These are phyloP conservation scores for Dallia pectoralis DNA, from an alignment of 2,797 vertebrate genomes.

Conservation along the genomic window DNA sequence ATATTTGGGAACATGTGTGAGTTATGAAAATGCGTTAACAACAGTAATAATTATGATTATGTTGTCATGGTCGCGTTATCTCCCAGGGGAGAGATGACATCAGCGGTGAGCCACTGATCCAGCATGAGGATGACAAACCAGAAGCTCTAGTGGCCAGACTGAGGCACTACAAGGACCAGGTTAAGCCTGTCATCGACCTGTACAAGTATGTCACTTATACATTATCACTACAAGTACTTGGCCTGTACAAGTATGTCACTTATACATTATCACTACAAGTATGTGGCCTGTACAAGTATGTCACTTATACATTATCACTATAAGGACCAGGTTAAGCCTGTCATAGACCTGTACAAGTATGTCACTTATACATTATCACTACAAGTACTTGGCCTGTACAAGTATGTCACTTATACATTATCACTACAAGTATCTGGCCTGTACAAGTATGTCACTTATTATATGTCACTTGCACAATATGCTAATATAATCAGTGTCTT, in stretches of 20 bases:
- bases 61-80: not conserved
- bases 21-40: not conserved
- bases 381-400: constrained; percentile 73
- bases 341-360: not conserved
- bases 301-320: not conserved
- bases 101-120: constrained; percentile 86
- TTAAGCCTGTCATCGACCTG: constrained; percentile 87
- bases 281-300: constrained; percentile 76
- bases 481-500: not conserved
- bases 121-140: constrained; percentile 88
- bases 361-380: not conserved
- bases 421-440: constrained; percentile 41
- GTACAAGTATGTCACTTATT: constrained; percentile 70
- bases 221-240: not conserved
- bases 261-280: not conserved
- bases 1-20: not conserved
- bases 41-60: not conserved
- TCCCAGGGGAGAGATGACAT: constrained; percentile 86
- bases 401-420: constrained; percentile 22
- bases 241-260: constrained; percentile 75
- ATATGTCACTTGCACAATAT: not conserved
- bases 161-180: constrained; percentile 92
- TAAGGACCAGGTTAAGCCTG: too few relatives aligned
- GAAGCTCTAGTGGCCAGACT: constrained; percentile 85
- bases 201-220: too few relatives aligned